Base-by-base conservation (phyloP, 1,140 invertebrate genomes). In the Asbolus verrucosus region DNA sequence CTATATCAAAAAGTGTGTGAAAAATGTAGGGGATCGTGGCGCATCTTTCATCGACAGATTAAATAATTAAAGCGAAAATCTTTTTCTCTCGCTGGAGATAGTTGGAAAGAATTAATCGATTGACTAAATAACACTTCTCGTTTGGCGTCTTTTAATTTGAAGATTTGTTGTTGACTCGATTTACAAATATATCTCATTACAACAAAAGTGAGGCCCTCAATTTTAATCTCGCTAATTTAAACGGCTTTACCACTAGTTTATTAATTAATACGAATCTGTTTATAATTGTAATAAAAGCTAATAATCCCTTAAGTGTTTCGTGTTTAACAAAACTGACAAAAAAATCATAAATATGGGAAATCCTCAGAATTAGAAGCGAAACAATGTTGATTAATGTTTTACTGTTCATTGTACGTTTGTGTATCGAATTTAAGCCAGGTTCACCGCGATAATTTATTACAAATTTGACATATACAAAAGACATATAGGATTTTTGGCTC, bases 171-270 rank as follows among this genome's bases (percentile, higher is more conserved):
- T 13, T 54, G 18, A 50, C 5, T 54, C 4, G 9, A 8, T 46
- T 19, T 16, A 8, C 16, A 46, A 46, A 46, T 46, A 9, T 18
- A 46, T 9, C 18, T 46, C 16, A 46, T 54, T 63, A 41, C 36
- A 16, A 63, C 9, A 39, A 39, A 63, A 63, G 61, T 36, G 61
- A 63, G 61, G 61, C 61, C 61, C 33, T 63, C 41, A 39, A 63
- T 39, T 41, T 39, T 63, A 63, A 63, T 63, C 61, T 63, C 61
- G 61, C 61, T 31, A 41, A 39, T 41, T 39, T 63, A 54, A 27
- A 27, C 19, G 9, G 0, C 6, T 46, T n/a, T n/a, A n/a, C n/a
- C 21, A 27, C 8, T 54, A 46, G 14, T 54, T 54, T 27, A 54
- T 54, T 54, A 46, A 46, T 46, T 46, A 4, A 19, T 8, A 54